Conservation (phyloP, 92 coral and sea anemone genomes). For the Siderastrea siderea region DNA sequence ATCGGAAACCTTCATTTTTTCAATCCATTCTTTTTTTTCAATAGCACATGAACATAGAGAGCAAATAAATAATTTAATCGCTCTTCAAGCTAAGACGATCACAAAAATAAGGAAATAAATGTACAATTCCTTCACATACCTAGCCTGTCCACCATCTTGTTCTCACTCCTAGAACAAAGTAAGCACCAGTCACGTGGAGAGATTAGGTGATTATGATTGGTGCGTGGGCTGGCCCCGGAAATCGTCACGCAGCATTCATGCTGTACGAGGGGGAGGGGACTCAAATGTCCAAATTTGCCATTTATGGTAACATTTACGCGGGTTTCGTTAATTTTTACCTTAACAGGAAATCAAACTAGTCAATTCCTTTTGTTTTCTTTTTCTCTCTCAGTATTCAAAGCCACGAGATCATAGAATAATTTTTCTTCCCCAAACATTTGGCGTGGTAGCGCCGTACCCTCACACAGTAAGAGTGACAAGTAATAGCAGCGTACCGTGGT, state of each 20-base stretch:
- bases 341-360: not conserved
- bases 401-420: no score
- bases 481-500: no score
- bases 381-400: no score
- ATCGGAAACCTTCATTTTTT: no score
- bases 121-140: constrained; percentile 72
- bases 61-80: not conserved
- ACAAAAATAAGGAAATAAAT: not conserved
- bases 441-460: no score
- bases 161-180: not conserved
- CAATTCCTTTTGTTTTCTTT: not conserved
- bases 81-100: not conserved
- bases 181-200: constrained; percentile 52
- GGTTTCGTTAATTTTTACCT: not conserved
- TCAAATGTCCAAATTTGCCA: not conserved
- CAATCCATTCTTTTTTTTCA: not conserved
- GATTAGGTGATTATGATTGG: constrained; percentile 47
- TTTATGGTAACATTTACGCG: not conserved
- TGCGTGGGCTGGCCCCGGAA: constrained; percentile 44
- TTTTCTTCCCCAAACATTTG: no score
- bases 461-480: no score
- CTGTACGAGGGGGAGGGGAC: constrained; percentile 11
- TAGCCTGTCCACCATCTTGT: constrained; percentile 92
- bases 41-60: not conserved
- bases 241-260: not conserved